Percentiles rank a stretch among this genome's conserved stretches.
Conservation (phyloP, 2,113 vertebrate species). For the Xyliphius kryptos region DNA sequence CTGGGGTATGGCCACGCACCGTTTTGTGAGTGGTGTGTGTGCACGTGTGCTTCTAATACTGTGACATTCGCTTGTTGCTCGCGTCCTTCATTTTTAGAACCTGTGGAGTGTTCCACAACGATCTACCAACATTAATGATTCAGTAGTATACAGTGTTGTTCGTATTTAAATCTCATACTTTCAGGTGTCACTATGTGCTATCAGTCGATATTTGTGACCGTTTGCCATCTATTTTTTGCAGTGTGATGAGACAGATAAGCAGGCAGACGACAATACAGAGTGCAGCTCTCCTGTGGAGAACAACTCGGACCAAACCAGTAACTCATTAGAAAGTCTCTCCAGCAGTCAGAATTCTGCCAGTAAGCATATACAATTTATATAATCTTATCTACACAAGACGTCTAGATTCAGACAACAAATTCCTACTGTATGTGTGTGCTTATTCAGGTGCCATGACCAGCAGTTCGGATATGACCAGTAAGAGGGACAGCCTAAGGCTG, state of each 20-base stretch:
- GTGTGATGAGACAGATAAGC: conserved; percentile 72
- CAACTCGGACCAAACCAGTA: conserved; percentile 64
- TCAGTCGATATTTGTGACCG: no score
- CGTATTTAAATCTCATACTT: no score
- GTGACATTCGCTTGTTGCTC: no score
- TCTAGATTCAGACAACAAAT: neutral
- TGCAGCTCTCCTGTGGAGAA: conserved; percentile 61
- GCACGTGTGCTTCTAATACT: no score
- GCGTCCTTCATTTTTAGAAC: no score
- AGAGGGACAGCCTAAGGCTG: conserved; percentile 78
- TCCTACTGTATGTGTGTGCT: conserved; percentile 12
- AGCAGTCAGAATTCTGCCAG: conserved; percentile 84
- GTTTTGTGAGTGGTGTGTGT: no score
- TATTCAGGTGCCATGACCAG: conserved; percentile 80
- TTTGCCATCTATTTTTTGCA: conserved; percentile 41
- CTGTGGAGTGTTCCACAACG: no score
- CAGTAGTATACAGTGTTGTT: no score
- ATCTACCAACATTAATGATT: no score
- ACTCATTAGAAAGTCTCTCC: conserved; percentile 86
- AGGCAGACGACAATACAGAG: conserved; percentile 65
- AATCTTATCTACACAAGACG: neutral
- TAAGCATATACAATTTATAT: conserved; percentile 56
- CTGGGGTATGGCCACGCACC: no score
- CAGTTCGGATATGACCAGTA: conserved; percentile 76
- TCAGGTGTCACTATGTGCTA: no score